Evolutionary conservation across 2,797 vertebrate species (phyloP), one percentile per base, ranked within the genome.

Genomic region (Enteromius treurensis): DNA sequence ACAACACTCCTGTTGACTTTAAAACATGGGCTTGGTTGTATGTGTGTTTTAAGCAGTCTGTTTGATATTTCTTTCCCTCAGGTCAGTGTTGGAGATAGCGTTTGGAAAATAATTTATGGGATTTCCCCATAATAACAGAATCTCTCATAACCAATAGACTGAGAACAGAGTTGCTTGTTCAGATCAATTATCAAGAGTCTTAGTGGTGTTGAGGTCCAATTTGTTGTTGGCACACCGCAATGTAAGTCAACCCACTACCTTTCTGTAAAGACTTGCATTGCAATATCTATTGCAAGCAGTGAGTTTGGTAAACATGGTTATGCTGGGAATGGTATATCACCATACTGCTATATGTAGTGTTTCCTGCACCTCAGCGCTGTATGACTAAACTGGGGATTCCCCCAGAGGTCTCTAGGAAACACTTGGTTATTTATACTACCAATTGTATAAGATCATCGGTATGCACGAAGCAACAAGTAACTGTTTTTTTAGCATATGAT

Each of bases 231-330:
- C 73, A 58, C 5, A 17, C 73, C 10, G n/a, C 71, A 74, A n/a
- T 34, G 47, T 3, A 34, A 74, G 29, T 53, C 26, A 75, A 40
- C 8, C 51, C 51, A 40, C 51, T 58, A 40, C 32, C 6, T 13
- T 37, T 8, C 29, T 23, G 32, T 75, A 32, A 75, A 75, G 49
- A 55, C 49, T 73, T 55, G 71, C 49, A 53, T 53, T 29, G 55
- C 49, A 37, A 37, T 75, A 55, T 76, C 40, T 17, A 40, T 17
- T 40, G 32, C 4, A 0, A 23, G 3, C 32, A 58, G 7, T 75
- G 13, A 76, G 49, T 53, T 21, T 17, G 51, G 21, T 58, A 17
- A 58, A 40, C 73, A 76, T 37, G 6, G 51, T 21, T 37, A 26
- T 58, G 51, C 37, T 55, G 1, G 6, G 21, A 55, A 75, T 55